Conservation (phyloP, 35 echinoderm and acorn worm species). For the Stichopus chloronotus region DNA sequence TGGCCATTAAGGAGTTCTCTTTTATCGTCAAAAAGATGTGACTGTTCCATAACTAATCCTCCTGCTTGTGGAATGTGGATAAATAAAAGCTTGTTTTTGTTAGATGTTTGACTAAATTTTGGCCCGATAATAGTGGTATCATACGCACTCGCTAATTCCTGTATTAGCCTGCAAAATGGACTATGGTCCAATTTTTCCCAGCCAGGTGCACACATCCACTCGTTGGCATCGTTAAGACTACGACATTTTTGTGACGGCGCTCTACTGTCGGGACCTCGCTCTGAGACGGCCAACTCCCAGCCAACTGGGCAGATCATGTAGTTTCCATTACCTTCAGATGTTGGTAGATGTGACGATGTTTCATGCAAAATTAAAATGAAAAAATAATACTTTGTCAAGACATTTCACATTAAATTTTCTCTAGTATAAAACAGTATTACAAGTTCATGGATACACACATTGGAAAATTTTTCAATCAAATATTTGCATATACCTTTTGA, state of each 20-base stretch:
- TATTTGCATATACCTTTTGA: too few relatives aligned
- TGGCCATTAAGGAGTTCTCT: constrained; percentile 1
- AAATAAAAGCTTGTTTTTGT: background rate
- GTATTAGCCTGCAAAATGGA: background rate
- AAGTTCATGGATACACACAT: too few relatives aligned
- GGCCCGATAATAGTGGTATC: background rate
- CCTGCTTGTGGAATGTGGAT: constrained; percentile 29
- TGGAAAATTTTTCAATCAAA: too few relatives aligned
- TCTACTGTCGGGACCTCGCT: background rate
- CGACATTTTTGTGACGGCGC: background rate
- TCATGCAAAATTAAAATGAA: background rate
- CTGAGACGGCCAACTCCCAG: background rate
- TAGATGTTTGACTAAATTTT: background rate
- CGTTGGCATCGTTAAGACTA: background rate
- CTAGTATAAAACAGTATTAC: too few relatives aligned
- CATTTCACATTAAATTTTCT: too few relatives aligned
- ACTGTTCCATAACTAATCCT: constrained; percentile 6
- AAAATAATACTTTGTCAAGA: too few relatives aligned
- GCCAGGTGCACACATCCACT: background rate
- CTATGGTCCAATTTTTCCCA: background rate
- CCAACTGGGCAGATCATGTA: background rate
- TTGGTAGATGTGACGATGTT: background rate
- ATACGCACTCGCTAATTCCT: background rate
- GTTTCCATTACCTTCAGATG: background rate
- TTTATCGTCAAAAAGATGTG: constrained; percentile 23